A percentile compares a stretch with the other conserved stretches of the same genome.
phyloP scores from a whole-genome alignment of 2,113 vertebrate genomes.

The Mirza zaza region DNA sequence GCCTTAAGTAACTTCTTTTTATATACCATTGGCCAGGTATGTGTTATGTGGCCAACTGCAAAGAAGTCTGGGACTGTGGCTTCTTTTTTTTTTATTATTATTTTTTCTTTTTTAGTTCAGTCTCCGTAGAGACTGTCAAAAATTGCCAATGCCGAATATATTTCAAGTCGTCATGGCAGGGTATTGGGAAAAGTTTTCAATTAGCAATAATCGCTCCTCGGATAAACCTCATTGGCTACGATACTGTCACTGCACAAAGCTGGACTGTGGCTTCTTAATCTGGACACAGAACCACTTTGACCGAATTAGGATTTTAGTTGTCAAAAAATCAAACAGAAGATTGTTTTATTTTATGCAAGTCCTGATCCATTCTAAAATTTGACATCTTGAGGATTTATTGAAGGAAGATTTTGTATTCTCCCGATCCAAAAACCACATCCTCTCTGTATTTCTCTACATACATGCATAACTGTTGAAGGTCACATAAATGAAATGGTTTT shows the following conservation, averaged over 20 bases:
- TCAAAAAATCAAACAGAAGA: neutral
- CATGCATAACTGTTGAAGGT: neutral
- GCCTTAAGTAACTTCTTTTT: neutral
- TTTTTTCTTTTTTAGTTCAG: no score
- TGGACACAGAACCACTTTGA: neutral
- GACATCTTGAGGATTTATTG: neutral
- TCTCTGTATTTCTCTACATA: neutral
- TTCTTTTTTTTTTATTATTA: no score
- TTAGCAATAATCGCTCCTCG: no score
- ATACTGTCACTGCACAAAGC: no score
- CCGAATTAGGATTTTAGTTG: neutral
- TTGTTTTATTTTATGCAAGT: constrained; percentile 2
- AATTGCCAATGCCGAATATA: no score
- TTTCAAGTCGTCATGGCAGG: no score
- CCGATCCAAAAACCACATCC: neutral
- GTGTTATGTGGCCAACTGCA: neutral
- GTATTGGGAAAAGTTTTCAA: no score
- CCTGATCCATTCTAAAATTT: constrained; percentile 6
- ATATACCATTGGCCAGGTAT: neutral
- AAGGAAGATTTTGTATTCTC: neutral
- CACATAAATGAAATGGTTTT: constrained; percentile 1
- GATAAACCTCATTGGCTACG: no score
- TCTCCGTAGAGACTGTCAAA: no score
- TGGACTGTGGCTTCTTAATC: neutral
- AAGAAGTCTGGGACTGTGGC: neutral